Evolutionary conservation across 2,888 invertebrate species (phyloP), one percentile per base, ranked within the genome.

Genomic region (Noctua pronuba): DNA sequence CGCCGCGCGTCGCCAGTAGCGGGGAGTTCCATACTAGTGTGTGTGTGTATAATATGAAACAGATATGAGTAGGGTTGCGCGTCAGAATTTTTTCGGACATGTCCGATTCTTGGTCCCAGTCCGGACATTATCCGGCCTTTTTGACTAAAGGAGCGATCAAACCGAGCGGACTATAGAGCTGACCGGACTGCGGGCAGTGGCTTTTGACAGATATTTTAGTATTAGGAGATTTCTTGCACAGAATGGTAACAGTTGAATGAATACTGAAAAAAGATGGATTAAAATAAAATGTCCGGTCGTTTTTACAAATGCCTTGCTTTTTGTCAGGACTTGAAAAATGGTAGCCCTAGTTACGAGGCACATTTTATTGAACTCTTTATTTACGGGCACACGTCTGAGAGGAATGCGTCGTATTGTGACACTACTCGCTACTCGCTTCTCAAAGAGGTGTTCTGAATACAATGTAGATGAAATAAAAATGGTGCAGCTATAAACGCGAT

Each of bases 341-440:
- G 65, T 41, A 41, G 0, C 65, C n/a, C 65, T 65, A 64, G 49
- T n/a, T 11, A 28, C 2, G 70, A 28, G 8, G 66, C 52, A 55
- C 46, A 31, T 64, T 79, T 62, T 74, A 68, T 73, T 78, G 70
- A 71, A 44, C 16, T 31, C n/a, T 52, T 60, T 81, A 72, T 69
- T 69, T 44, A 76, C 64, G 31, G 7, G n/a, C 38, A 31, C 58
- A 35, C 44, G 66, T 38, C 35, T 16, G 38, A 52, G n/a, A 52
- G 13, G 38, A 31, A 67, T 64, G 52, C 16, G 18, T 41, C 49
- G 28, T 49, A 41, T 75, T 35, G 18, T 38, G 38, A 52, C 44
- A 52, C n/a, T 64, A 28, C 6, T 24, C 38, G 41, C n/a, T 64
- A 28, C 6, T 24, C 38, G 41, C 13, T 70, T 5, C 67, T 55